Conservation (phyloP, 2,797 vertebrate genomes). For the Odontamblyopus lacepedii region DNA sequence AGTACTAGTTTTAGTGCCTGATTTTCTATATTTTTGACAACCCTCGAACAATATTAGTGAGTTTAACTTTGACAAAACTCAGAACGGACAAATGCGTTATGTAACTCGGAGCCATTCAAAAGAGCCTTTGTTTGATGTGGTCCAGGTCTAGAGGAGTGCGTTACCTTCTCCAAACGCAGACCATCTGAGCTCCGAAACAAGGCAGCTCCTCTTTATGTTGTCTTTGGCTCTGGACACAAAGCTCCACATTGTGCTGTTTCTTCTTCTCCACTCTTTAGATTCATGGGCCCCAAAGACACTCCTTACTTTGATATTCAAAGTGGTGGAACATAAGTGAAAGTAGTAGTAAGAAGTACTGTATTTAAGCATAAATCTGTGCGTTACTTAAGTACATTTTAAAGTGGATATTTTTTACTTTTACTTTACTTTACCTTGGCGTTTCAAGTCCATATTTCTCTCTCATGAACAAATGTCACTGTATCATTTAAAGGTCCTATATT, state of each 20-base stretch:
- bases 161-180: neutral
- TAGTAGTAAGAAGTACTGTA: no score
- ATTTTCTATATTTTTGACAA: no score
- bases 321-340: no score
- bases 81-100: neutral
- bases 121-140: neutral
- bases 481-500: no score
- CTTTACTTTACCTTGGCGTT: no score
- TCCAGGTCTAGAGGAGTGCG: neutral
- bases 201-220: conserved; percentile 15
- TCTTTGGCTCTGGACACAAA: conserved; percentile 27
- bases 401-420: no score
- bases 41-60: neutral
- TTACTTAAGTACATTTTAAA: no score
- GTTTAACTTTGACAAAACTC: neutral
- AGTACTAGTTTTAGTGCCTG: no score
- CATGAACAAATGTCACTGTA: no score
- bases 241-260: conserved; percentile 28
- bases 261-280: neutral
- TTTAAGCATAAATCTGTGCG: no score
- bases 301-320: neutral
- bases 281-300: neutral
- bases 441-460: no score
- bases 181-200: conserved; percentile 18
- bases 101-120: neutral